Percentiles rank a stretch among this genome's conserved stretches.
Conservation (phyloP, 2,888 invertebrate genomes). For the Lagria hirta region DNA sequence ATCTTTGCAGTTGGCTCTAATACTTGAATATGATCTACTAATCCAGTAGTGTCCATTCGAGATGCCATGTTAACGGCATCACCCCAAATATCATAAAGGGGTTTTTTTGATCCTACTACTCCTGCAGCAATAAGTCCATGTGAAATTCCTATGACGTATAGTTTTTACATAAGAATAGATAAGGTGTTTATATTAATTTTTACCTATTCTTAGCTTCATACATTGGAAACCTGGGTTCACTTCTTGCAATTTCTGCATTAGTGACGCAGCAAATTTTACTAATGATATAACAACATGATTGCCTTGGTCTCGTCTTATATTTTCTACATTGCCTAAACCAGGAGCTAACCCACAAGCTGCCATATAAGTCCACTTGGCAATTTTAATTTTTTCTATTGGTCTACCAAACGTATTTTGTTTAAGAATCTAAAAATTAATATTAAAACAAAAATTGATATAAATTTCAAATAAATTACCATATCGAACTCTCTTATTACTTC, state of each 20-base stretch:
- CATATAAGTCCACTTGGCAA: conserved; percentile 97
- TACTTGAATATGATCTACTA: conserved; percentile 66
- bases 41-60: conserved; percentile 91
- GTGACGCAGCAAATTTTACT: conserved; percentile 71
- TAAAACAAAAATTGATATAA: conserved; percentile 54
- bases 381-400: conserved; percentile 93
- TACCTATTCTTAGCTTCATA: conserved; percentile 74
- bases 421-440: conserved; percentile 27
- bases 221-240: conserved; percentile 62
- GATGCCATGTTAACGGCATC: conserved; percentile 96
- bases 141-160: conserved; percentile 69
- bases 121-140: conserved; percentile 92
- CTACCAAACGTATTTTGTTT: conserved; percentile 52
- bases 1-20: conserved; percentile 72
- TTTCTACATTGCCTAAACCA: conserved; percentile 62
- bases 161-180: background rate
- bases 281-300: conserved; percentile 58
- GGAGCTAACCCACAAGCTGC: conserved; percentile 91
- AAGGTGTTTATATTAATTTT: conserved; percentile 26
- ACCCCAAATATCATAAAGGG: conserved; percentile 96
- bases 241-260: conserved; percentile 66
- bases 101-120: conserved; percentile 91
- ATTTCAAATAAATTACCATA: conserved; percentile 79
- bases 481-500: conserved; percentile 94
- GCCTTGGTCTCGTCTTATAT: conserved; percentile 37